Conservation (phyloP, 2,888 invertebrate genomes). For the Eueremaeus valkanovi region DNA sequence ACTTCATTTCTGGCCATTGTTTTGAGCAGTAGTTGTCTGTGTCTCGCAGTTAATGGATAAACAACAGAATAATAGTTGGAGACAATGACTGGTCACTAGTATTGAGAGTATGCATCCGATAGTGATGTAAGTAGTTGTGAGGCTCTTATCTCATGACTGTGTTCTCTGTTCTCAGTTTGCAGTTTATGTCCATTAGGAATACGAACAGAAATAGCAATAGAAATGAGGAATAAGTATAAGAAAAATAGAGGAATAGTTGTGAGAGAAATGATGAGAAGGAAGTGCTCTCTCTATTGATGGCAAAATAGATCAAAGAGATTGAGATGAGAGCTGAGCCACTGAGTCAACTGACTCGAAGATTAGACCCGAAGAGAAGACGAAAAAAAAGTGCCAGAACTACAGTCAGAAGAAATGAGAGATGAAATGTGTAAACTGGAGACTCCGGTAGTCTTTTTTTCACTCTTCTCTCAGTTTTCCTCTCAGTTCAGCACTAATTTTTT, state of each 20-base stretch:
- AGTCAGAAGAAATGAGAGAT: too few relatives aligned
- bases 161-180: conserved; percentile 15
- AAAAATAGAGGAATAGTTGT: too few relatives aligned
- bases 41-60: neutral
- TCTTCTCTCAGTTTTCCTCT: too few relatives aligned
- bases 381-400: neutral
- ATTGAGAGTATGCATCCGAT: neutral
- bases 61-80: neutral
- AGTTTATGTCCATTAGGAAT: conserved; percentile 23
- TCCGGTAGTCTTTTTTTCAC: neutral
- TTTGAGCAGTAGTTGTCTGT: neutral
- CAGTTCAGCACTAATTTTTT: neutral
- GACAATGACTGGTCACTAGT: conserved; percentile 18
- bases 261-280: too few relatives aligned
- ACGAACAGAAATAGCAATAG: neutral
- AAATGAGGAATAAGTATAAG: too few relatives aligned
- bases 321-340: neutral
- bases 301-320: conserved; percentile 8
- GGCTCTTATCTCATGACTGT: conserved; percentile 26
- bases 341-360: neutral
- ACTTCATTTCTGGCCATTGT: neutral
- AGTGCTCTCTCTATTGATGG: neutral
- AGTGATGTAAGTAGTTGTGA: neutral
- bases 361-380: neutral
- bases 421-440: neutral